Evolutionary conservation across 2,888 invertebrate species (phyloP).

Genomic region (Nezara viridula): DNA sequence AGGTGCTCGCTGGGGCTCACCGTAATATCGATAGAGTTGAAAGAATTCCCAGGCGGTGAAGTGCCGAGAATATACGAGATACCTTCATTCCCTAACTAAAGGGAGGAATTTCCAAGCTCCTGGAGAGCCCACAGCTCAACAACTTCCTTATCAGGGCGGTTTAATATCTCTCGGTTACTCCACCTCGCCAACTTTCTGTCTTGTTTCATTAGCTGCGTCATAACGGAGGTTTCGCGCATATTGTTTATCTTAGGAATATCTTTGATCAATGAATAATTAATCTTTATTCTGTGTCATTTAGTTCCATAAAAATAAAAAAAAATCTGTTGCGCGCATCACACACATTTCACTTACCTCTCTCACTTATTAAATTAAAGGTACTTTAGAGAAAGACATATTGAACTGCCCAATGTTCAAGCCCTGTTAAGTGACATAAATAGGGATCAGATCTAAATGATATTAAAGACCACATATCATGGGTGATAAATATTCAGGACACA

Average conservation of each 20-base stretch:
- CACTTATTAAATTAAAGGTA: too few relatives aligned
- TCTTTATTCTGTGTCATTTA: too few relatives aligned
- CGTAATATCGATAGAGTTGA: constrained; percentile 6
- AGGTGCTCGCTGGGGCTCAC: background rate
- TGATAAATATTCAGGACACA: too few relatives aligned
- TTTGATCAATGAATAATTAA: too few relatives aligned
- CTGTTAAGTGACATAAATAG: too few relatives aligned
- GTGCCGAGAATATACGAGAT: constrained; percentile 38
- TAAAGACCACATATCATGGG: too few relatives aligned
- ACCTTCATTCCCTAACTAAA: constrained; percentile 39
- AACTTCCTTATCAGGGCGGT: background rate
- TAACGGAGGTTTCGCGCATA: background rate
- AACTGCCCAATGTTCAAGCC: too few relatives aligned
- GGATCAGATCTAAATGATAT: too few relatives aligned
- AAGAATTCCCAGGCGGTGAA: background rate
- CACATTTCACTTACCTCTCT: too few relatives aligned
- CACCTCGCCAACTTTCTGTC: background rate
- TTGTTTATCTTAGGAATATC: background rate
- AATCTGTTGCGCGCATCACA: too few relatives aligned
- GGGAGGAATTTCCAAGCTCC: background rate
- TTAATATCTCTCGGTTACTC: constrained; percentile 4
- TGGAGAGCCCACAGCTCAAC: background rate
- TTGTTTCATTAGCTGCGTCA: constrained; percentile 16
- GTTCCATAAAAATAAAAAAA: too few relatives aligned
- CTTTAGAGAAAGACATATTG: too few relatives aligned